Evolutionary conservation across 2,797 vertebrate species (phyloP), one percentile per base, ranked within the genome.

Genomic region (Sebastes trivittatus): DNA sequence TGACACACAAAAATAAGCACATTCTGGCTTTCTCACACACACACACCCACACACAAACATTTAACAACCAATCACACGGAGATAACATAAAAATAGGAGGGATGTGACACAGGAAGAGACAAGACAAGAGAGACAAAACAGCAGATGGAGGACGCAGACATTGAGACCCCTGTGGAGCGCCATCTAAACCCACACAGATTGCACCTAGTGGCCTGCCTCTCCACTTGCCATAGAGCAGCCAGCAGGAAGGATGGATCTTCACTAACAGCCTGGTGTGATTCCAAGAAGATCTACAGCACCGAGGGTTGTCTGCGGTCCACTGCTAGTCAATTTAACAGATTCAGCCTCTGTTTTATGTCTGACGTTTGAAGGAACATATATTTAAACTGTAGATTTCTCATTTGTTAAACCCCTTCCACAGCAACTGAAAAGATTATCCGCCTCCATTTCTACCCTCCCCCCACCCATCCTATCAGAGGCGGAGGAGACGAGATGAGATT

Each of bases 91-190:
- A 72, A 70, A 80, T 13, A 72, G 56, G 46, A 78, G 22, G 74
- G 74, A 77, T 32, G 23, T 76, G 42, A 77, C 81, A 84, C 61
- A 75, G 77, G 71, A 84, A 67, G 69, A 80, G 68, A 88, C 66
- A 42, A 68, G 68, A 81, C 77, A 77, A 83, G 80, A 80, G 81
- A 88, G 86, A 88, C 79, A 71, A 63, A 75, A 84, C 72, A 80
- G 71, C 90, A 92, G 89, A 92, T 90, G 90, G 88, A 87, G 11
- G 59, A 81, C 73, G 69, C 63, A 68, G 75, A 87, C 81, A 34
- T 27, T 54, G 36, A 68, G 84, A 76, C 82, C 82, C 89, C 82
- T 63, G 55, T 49, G 60, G 75, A 78, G 67, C 56, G 18, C 18
- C 70, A 75, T 83, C 46, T 70, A 81, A 78, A 81, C 78, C 82